Conservation (phyloP, 2,888 invertebrate genomes). For the Pecten maximus region DNA sequence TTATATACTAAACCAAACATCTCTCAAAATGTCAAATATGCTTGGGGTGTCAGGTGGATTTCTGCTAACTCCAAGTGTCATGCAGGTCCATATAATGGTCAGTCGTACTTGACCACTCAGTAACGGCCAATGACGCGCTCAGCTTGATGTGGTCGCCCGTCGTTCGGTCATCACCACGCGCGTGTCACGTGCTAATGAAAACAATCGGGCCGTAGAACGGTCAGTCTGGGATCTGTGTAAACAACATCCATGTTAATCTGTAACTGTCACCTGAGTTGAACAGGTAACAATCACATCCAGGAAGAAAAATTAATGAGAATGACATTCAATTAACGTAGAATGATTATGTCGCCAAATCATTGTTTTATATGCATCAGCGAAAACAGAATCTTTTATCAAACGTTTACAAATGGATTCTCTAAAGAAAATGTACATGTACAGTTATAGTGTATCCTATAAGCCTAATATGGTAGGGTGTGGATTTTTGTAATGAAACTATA, state of each 20-base stretch:
- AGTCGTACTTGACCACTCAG: neutral
- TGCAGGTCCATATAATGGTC: neutral
- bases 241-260: neutral
- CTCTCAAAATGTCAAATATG: conserved; percentile 14
- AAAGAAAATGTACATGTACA: too few species aligned
- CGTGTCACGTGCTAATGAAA: neutral
- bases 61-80: conserved; percentile 9
- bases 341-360: too few species aligned
- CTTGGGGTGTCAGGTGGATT: neutral
- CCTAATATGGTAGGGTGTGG: too few species aligned
- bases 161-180: neutral
- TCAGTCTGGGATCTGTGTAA: neutral
- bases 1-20: neutral
- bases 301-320: neutral
- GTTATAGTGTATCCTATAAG: too few species aligned
- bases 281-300: neutral
- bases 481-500: too few species aligned
- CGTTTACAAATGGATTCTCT: too few species aligned
- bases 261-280: neutral
- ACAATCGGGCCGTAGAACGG: neutral
- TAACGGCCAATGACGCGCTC: neutral
- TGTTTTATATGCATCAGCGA: too few species aligned
- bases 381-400: too few species aligned
- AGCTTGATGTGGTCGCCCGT: neutral
- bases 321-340: too few species aligned